Evolutionary conservation across 53 echinoderm and acorn worm species (phyloP), one percentile per base, ranked within the genome.

Genomic region (Luidia sarsii): DNA sequence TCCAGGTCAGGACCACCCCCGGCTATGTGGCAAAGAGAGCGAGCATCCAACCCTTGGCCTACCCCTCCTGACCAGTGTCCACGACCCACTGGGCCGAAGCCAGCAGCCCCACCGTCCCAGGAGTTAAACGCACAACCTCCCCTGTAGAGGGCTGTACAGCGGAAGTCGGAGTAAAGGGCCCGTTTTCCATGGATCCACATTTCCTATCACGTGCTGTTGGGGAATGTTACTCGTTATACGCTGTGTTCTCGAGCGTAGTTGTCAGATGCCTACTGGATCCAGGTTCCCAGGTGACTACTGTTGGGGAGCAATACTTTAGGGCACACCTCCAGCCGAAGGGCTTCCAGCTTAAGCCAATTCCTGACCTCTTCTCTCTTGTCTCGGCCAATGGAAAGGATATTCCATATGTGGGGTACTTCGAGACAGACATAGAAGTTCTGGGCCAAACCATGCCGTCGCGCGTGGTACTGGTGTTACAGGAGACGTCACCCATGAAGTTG

Each of bases 271-370:
- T 77, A 1, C 28, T 77, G 2, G 60, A 61, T 23, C 77, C 77
- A 10, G 61, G 77, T 3, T 79, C 79, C 1, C 79, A 79, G 27
- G 79, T 79, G 37, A 79, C 79, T 4, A 61, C 79, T 1, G 63
- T 61, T 1, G 79, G 63, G 0, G 79, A 79, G 48, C 14, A 19
- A 4, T 77, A 33, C 16, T 77, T 77, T 16, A n/a, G 4, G 14
- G 62, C n/a, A n/a, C n/a, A 61, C 3, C n/a, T 63, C 0, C 1
- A 14, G 20, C 18, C 79, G n/a, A 60, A 27, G 2, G 33, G 79
- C 0, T 63, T 79, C 4, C 0, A 79, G 43, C 41, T 60, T 1
- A 3, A 27, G 48, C 24, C 19, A 5, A 79, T 63, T 1, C 63
- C 60, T 0, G 21, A 30, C 8, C 22, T 35, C 1, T 27, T 60